Evolutionary conservation across 2,888 invertebrate species (phyloP), one percentile per base, ranked within the genome.

Genomic region (Synanthedon myopaeformis): DNA sequence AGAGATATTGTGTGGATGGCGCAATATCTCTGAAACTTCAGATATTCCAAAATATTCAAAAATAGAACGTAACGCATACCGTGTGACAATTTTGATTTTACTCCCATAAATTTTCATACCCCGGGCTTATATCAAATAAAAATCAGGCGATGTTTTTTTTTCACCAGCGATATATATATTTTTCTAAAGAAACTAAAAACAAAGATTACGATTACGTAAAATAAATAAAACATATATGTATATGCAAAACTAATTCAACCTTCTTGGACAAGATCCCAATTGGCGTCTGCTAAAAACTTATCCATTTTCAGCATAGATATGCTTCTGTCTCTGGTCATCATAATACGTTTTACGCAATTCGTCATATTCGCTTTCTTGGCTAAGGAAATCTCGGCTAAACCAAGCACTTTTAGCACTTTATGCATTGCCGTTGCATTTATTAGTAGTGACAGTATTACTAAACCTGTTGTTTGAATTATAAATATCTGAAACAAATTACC

Each of bases 211-310:
- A n/a, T n/a, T 5, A 23, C 23, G n/a, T 23, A 17, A 17, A 17
- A 17, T 17, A 17, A 17, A 17, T 17, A 17, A 17, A 1, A 2
- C 17, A 17, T 17, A 17, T 17, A 17, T 17, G 17, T 17, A 17
- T 17, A 17, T 17, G 17, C 17, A 17, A 17, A 17, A 17, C 17
- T 35, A 35, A 35, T 35, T 35, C 19, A 19, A 70, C 84, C 82
- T 60, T 72, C 77, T 41, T 87, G 82, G 0, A 91, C 91, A 28
- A 89, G 65, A 51, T 86, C 80, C 91, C 91, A 91, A 61, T 91
- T 90, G 41, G 90, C 90, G 72, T 91, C 91, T 51, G 90, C 89
- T 3, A 91, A 71, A 66, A 91, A 91, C 70, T 90, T 89, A 62
- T 91, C 90, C 81, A 89, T 89, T 66, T 90, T 90, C 51, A 90